Base-by-base conservation (phyloP, 2,888 invertebrate genomes). In the Calliopum simillimum region DNA sequence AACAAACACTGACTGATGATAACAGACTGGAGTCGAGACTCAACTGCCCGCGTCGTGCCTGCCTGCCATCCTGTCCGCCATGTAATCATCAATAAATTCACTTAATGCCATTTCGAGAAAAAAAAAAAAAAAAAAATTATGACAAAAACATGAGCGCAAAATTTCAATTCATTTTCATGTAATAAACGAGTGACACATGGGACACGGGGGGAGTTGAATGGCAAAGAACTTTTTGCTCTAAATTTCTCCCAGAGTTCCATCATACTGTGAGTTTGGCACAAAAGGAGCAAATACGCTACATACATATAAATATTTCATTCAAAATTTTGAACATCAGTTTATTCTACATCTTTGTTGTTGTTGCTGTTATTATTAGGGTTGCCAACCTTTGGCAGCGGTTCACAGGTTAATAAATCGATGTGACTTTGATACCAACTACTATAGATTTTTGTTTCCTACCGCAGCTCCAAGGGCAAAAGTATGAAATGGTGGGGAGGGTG, bases 351-450 rank as follows among this genome's bases (percentile, higher is more conserved):
- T 58, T 19, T n/a, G n/a, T 58, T n/a, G 21, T 56, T 56, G 58
- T 11, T n/a, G n/a, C n/a, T n/a, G 58, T 23, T 21, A 21, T 23
- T 53, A 53, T 19, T 53, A 14, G 41, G 19, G 23, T 25, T 44
- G 19, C 47, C 23, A 33, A 25, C 33, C 46, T 49, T 51, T 51
- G n/a, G 19, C 11, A 53, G 56, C 33, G 43, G 25, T 46, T 67
- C 51, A 62, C 49, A 65, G 71, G 71, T 68, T 68, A 64, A 68
- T 71, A 71, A 71, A 71, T 71, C 71, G 68, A 68, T 71, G 56
- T 68, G 68, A 68, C 63, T 61, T 68, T 68, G 51, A 62, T 19
- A 21, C 2, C 25, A n/a, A 16, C 44, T 13, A 46, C 21, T 23
- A 8, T 21, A 19, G 33, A 33, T 16, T 14, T 21, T 47, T 44